phyloP scores from a whole-genome alignment of 2,888 invertebrate genomes.

The Ischnura elegans region DNA sequence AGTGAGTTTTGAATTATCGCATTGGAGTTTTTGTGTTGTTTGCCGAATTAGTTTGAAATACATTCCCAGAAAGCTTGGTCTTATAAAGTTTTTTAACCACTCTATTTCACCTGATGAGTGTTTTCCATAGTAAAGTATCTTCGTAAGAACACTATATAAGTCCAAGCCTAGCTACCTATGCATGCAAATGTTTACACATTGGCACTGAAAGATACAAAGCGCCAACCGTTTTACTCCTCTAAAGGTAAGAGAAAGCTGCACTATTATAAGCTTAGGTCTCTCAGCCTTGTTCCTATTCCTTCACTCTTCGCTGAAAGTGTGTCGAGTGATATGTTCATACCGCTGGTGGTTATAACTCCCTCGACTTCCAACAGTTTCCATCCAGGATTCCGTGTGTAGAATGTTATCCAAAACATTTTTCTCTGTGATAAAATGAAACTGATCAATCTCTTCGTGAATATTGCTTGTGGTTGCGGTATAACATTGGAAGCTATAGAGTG shows the following conservation, averaged over 20 bases:
- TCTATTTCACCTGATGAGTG: too few species aligned
- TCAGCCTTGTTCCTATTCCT: conserved; percentile 63
- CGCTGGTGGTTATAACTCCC: not conserved
- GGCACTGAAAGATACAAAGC: not conserved
- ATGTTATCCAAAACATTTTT: not conserved
- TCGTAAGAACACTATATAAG: not conserved
- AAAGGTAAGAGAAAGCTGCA: conserved; percentile 60
- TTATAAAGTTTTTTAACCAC: not conserved
- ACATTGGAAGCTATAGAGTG: too few species aligned
- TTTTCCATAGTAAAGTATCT: too few species aligned
- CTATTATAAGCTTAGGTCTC: conserved; percentile 38
- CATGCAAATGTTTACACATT: not conserved
- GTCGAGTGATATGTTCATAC: conserved; percentile 51
- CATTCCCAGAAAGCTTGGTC: not conserved
- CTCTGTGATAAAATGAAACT: too few species aligned
- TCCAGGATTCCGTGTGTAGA: too few species aligned
- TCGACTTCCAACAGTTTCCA: not conserved
- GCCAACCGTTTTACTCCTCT: not conserved
- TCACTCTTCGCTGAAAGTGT: conserved; percentile 49
- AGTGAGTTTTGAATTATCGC: not conserved
- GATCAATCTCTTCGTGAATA: too few species aligned
- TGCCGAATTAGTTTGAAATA: not conserved
- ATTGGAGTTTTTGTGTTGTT: not conserved
- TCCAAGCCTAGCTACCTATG: not conserved
- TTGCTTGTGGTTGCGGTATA: too few species aligned